A percentile compares a stretch with the other conserved stretches of the same genome.
phyloP scores from a whole-genome alignment of 2,888 invertebrate species.

The Podabrus alpinus region DNA sequence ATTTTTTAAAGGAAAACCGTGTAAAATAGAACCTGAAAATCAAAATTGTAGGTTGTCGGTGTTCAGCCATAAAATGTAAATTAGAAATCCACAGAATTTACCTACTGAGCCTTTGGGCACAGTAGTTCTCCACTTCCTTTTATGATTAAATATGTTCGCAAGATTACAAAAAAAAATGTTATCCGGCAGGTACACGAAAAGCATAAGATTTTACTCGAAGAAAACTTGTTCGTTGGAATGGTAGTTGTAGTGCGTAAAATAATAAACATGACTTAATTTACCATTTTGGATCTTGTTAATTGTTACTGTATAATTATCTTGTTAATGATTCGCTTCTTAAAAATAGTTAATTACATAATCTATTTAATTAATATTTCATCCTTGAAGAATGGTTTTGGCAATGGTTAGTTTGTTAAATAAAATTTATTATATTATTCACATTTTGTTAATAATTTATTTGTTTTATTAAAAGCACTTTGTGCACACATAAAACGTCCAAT shows the following conservation, averaged over 20 bases:
- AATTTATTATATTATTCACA: conserved; percentile 1
- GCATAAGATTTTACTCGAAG: background rate
- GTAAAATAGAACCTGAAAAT: too few relatives aligned
- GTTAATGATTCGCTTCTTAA: conserved; percentile 5
- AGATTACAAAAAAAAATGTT: background rate
- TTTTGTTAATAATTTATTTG: conserved; percentile 4
- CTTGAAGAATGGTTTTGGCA: conserved; percentile 1
- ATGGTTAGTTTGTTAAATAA: conserved; percentile 1
- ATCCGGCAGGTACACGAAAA: background rate
- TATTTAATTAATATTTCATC: conserved; percentile 5
- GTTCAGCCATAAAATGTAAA: background rate
- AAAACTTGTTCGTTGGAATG: background rate
- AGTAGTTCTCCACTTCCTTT: background rate
- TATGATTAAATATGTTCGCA: background rate
- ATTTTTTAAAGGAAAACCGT: background rate
- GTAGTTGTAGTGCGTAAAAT: background rate
- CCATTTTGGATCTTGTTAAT: background rate
- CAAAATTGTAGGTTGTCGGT: background rate
- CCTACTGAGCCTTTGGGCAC: background rate
- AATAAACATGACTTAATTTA: background rate
- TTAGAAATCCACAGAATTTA: background rate
- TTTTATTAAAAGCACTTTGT: conserved; percentile 4
- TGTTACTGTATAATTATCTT: conserved; percentile 1
- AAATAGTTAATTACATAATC: conserved; percentile 5
- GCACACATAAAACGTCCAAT: conserved; percentile 9